These are phyloP conservation scores for Cladorhizidae sp. DNA, from an alignment of 37 sponge, comb jelly and placozoan genomes.

Conservation along the genomic window DNA sequence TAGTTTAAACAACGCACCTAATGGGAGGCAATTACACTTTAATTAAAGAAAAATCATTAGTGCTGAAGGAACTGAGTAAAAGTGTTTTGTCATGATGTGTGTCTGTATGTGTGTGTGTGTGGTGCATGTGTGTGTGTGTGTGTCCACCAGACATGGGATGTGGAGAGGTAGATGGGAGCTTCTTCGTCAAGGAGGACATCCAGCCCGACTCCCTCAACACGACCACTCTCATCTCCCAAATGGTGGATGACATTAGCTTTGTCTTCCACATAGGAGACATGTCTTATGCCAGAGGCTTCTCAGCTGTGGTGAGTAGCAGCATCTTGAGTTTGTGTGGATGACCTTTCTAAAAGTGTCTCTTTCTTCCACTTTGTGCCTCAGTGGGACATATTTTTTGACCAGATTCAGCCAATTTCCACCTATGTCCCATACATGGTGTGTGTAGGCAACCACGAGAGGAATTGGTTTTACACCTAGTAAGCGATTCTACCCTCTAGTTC, in stretches of 20 bases:
- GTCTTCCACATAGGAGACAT: conserved; percentile 90
- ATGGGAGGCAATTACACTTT: background rate
- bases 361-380: conserved; percentile 12
- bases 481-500: background rate
- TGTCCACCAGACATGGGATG: conserved; percentile 53
- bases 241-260: conserved; percentile 53
- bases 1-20: no score
- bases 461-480: conserved; percentile 58
- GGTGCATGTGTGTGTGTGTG: no score
- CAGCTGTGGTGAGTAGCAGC: conserved; percentile 29
- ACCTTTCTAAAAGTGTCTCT: background rate
- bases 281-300: conserved; percentile 68
- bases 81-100: background rate
- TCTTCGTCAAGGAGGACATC: conserved; percentile 4
- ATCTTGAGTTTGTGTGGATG: background rate
- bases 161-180: conserved; percentile 55
- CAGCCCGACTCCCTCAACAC: conserved; percentile 64
- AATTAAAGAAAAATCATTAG: background rate
- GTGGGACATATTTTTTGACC: conserved; percentile 84
- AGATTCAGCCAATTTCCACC: conserved; percentile 63
- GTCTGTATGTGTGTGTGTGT: no score
- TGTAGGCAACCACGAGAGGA: conserved; percentile 81
- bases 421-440: conserved; percentile 80
- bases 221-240: conserved; percentile 27
- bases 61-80: background rate